Conservation (phyloP, 2,888 invertebrate species). For the Sminthurinus aureus region DNA sequence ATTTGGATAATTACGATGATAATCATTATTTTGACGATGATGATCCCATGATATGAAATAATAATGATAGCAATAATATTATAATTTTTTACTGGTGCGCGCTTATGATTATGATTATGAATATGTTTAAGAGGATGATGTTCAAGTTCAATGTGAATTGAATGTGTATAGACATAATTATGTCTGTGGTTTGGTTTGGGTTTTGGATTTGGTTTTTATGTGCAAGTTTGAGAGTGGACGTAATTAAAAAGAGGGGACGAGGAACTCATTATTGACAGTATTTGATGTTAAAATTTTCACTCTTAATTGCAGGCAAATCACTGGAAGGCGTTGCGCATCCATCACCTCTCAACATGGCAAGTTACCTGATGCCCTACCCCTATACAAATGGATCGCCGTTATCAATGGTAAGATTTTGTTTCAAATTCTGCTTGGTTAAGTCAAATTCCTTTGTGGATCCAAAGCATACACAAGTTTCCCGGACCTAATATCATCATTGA, state of each 20-base stretch:
- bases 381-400: conserved; percentile 60
- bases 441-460: too few relatives aligned
- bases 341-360: conserved; percentile 57
- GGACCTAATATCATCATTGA: too few relatives aligned
- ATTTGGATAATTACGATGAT: too few relatives aligned
- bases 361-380: conserved; percentile 56
- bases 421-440: too few relatives aligned
- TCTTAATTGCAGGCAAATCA: conserved; percentile 55
- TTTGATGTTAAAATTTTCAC: conserved; percentile 38
- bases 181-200: conserved; percentile 10
- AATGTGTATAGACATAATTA: conserved; percentile 2
- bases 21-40: too few relatives aligned
- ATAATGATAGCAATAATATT: too few relatives aligned
- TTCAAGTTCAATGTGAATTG: background rate
- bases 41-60: too few relatives aligned
- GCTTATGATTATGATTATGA: too few relatives aligned
- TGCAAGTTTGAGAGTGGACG: conserved; percentile 24
- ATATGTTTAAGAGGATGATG: too few relatives aligned
- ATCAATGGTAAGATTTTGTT: conserved; percentile 56
- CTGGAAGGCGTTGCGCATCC: conserved; percentile 59
- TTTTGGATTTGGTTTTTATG: conserved; percentile 18
- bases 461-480: too few relatives aligned
- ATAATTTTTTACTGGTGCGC: too few relatives aligned
- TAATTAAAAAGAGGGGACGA: conserved; percentile 38
- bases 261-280: conserved; percentile 39